phyloP scores from a whole-genome alignment of 2,113 vertebrate species.

The Mirza zaza region DNA sequence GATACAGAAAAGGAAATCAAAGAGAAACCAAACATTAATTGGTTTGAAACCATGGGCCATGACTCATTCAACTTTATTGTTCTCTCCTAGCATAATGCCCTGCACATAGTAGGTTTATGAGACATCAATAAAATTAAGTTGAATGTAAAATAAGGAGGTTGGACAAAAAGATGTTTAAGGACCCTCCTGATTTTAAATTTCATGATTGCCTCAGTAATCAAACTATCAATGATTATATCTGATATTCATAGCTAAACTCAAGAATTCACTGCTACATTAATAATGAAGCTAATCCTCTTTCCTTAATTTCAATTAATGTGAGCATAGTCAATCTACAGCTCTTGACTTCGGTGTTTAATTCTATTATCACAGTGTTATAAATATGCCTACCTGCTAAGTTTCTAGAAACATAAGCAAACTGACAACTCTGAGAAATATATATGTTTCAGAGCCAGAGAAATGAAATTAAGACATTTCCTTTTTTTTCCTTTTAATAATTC shows the following conservation, averaged over 20 bases:
- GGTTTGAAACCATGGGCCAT: not conserved
- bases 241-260: not conserved
- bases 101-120: not conserved
- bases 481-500: not conserved
- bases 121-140: not conserved
- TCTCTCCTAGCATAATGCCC: not conserved
- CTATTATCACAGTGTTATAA: not conserved
- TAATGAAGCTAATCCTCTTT: slow-evolving; percentile 8
- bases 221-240: not conserved
- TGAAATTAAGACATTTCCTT: slow-evolving; percentile 11
- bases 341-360: not conserved
- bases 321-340: not conserved
- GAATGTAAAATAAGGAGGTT: not conserved
- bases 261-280: not conserved
- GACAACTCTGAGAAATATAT: not conserved
- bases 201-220: not conserved
- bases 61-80: not conserved
- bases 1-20: slow-evolving; percentile 23
- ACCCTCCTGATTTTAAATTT: not conserved
- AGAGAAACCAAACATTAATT: not conserved
- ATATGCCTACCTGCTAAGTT: not conserved
- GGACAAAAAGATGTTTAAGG: not conserved
- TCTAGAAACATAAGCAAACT: slow-evolving; percentile 1
- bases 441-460: not conserved
- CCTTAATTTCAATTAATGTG: slow-evolving; percentile 28